Base-by-base conservation (phyloP, 2,113 vertebrate genomes). In the Hippocampus barbouri region DNA sequence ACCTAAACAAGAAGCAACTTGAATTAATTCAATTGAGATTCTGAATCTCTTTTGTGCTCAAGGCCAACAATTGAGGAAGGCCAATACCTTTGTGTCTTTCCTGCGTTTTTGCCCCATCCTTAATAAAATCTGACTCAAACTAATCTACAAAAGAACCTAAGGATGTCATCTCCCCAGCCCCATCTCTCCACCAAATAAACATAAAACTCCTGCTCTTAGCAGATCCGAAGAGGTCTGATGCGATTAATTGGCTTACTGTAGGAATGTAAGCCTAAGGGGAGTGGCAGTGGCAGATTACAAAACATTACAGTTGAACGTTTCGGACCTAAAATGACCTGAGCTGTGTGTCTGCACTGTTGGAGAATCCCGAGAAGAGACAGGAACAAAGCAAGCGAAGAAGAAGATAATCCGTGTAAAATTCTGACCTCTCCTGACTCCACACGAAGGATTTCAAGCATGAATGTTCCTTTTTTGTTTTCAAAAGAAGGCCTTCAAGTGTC, bases 1-100 rank as follows among this genome's bases (percentile, higher is more conserved):
- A 98, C 96, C 96, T 98, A 69, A 64, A 79, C 49, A 40, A 38
- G 15, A 69, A 12, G 9, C 10, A 53, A 40, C 23, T 40, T 40
- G 53, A 18, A 41, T 69, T 16, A 38, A 69, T 69, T 34, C 38
- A 11, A 53, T 54, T n/a, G 47, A 47, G 15, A 8, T 25, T 21
- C 25, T 7, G 12, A 66, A 27, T 45, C n/a, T 15, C 41, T 14
- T 10, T 38, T 38, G 34, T 21, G 66, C 23, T 68, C 66, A 68
- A 51, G 27, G 45, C 34, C 25, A 25, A 34, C 10, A 68, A 54
- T 20, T 53, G 15, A 67, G 11, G 47, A 45, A 34, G 18, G 16
- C 59, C 54, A 73, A n/a, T 11, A 18, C 25, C 8, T 25, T 20
- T 40, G 27, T 79, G 68, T 23, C 60, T 54, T 66, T 60, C 49